phyloP scores from a whole-genome alignment of 1,140 invertebrate species.

The Trissolcus basalis region DNA sequence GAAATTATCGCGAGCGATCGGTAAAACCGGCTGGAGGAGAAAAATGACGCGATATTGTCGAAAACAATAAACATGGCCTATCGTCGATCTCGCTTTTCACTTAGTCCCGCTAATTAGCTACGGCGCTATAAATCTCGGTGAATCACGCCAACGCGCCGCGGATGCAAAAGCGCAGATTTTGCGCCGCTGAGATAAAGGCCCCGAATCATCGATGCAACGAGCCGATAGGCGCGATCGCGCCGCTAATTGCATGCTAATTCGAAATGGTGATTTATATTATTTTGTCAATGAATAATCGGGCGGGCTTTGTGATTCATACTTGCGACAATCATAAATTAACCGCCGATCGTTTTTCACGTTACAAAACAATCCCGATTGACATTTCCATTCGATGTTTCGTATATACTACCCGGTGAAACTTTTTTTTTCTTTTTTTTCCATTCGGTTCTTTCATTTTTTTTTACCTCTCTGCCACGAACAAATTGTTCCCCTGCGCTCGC shows the following conservation, averaged over 20 bases:
- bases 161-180: conserved; percentile 5
- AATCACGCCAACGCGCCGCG: conserved; percentile 12
- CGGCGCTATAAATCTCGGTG: conserved; percentile 24
- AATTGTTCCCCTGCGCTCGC: conserved; percentile 6
- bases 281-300: conserved; percentile 37
- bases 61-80: conserved; percentile 32
- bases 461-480: background rate
- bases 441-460: no score
- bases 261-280: conserved; percentile 47
- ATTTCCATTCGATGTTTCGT: conserved; percentile 31
- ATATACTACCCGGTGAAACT: conserved; percentile 3
- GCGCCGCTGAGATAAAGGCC: conserved; percentile 26
- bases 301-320: conserved; percentile 21
- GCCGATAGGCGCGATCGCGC: conserved; percentile 7
- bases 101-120: conserved; percentile 23
- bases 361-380: conserved; percentile 32
- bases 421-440: background rate
- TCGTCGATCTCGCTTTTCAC: conserved; percentile 27
- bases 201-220: conserved; percentile 41
- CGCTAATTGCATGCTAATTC: conserved; percentile 56
- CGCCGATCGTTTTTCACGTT: conserved; percentile 29
- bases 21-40: background rate
- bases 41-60: conserved; percentile 11
- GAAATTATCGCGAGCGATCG: no score
- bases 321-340: conserved; percentile 26